Evolutionary conservation across 2,888 invertebrate species (phyloP).

Genomic region (Eristalis intricaria): DNA sequence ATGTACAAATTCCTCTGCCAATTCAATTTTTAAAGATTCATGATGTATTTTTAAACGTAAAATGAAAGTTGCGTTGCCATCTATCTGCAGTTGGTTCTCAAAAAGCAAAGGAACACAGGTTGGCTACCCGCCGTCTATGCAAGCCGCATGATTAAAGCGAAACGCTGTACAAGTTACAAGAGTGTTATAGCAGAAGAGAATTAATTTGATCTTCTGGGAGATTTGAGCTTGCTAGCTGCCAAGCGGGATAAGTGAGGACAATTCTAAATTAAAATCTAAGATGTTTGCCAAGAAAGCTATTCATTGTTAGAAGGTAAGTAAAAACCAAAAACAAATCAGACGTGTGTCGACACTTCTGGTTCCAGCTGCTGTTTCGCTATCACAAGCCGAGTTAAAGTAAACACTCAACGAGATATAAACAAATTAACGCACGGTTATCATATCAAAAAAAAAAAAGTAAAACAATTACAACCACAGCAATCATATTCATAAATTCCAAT

Average conservation of each 20-base stretch:
- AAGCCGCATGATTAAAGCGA: no score
- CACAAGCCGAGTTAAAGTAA: conserved; percentile 12
- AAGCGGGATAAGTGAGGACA: background rate
- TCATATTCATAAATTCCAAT: conserved; percentile 10
- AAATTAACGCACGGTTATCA: conserved; percentile 42
- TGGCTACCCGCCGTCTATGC: no score
- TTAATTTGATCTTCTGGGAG: background rate
- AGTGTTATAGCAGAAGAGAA: background rate
- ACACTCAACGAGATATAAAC: conserved; percentile 35
- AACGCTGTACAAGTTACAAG: background rate
- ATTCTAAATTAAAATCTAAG: background rate
- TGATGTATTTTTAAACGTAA: no score
- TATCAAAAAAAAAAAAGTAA: conserved; percentile 36
- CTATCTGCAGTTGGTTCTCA: no score
- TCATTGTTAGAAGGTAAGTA: background rate
- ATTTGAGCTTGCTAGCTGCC: background rate
- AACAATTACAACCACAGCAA: conserved; percentile 43
- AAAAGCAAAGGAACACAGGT: no score
- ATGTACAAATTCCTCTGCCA: no score
- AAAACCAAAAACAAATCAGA: background rate
- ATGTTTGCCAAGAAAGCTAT: background rate
- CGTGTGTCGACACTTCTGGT: background rate
- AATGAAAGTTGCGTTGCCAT: no score
- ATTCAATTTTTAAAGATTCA: no score
- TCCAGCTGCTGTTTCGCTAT: background rate